Conservation (phyloP, 2,113 vertebrate species). For the Campylorhamphus procurvoides region DNA sequence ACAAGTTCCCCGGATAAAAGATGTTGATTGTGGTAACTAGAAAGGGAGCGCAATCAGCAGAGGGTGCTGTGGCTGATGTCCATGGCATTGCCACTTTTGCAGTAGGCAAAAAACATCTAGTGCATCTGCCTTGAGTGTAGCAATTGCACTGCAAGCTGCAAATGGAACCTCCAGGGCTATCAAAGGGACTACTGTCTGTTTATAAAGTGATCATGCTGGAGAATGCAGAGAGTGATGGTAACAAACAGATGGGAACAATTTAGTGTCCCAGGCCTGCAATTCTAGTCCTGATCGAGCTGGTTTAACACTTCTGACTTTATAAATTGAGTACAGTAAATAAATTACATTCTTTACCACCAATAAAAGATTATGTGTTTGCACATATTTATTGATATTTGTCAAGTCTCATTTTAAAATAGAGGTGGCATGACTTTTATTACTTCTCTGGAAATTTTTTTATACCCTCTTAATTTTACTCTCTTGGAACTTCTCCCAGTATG, state of each 20-base stretch:
- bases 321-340: background rate
- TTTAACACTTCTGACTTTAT: background rate
- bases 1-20: background rate
- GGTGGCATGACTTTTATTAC: background rate
- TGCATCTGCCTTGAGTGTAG: fast-evolving
- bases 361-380: background rate
- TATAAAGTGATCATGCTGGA: background rate
- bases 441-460: background rate
- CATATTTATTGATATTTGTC: background rate
- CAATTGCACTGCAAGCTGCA: background rate
- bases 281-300: background rate
- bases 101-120: background rate
- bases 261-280: background rate
- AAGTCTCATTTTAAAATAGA: background rate
- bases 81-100: fast-evolving
- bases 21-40: background rate
- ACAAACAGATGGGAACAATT: background rate
- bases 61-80: background rate
- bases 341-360: background rate
- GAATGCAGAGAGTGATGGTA: background rate
- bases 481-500: background rate
- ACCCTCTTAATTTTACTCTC: background rate
- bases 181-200: background rate
- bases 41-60: background rate
- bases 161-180: fast-evolving